phyloP scores from a whole-genome alignment of 2,113 vertebrate species.

The Pituophis catenifer region DNA sequence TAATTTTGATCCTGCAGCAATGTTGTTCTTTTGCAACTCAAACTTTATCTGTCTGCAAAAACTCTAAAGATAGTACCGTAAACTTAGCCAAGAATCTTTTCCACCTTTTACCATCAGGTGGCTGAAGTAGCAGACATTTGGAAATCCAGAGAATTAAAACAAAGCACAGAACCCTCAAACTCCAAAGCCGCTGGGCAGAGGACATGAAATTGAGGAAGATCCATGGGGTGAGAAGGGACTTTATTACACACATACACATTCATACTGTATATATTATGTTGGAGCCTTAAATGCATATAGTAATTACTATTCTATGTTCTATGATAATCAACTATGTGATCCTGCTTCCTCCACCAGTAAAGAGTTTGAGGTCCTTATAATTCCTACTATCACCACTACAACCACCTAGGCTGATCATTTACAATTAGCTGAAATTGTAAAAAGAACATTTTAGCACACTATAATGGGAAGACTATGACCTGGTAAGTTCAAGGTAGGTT shows the following conservation, averaged over 20 bases:
- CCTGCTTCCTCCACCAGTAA: background rate
- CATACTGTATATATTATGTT: background rate
- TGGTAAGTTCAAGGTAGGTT: background rate
- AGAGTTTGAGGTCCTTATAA: background rate
- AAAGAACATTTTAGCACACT: background rate
- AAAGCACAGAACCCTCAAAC: background rate
- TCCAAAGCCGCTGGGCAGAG: background rate
- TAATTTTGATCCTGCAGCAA: background rate
- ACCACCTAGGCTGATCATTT: too few species aligned
- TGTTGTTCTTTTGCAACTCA: background rate
- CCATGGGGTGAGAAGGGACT: too few species aligned
- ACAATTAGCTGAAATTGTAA: background rate
- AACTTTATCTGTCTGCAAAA: background rate
- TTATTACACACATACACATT: background rate
- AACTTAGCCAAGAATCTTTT: background rate
- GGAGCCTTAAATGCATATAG: background rate
- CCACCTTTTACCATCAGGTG: background rate
- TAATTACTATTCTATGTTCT: background rate
- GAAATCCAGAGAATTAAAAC: background rate
- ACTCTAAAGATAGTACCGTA: background rate
- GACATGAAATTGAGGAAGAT: too few species aligned
- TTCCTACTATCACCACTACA: background rate
- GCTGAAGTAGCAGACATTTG: too few species aligned
- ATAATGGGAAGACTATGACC: background rate
- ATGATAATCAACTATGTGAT: background rate